Base-by-base conservation (phyloP, 53 echinoderm and acorn worm genomes). In the Holothuria scabra region DNA sequence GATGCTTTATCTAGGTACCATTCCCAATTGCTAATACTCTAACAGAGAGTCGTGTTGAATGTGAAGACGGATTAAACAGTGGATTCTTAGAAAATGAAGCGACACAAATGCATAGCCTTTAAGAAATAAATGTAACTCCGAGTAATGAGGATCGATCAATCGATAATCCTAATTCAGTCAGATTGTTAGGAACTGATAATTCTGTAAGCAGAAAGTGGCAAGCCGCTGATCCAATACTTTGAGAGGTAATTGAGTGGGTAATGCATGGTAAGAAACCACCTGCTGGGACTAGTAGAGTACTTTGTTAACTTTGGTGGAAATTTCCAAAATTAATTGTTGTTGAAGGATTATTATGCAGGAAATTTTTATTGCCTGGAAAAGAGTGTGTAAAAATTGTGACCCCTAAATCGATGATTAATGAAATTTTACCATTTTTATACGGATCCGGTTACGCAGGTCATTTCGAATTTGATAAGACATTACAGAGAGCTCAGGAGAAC, bases 1-100 rank as follows among this genome's bases (percentile, higher is more conserved):
- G 91, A 91, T 65, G 84, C 92, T 8, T 55, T 95, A 12, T 88
- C 95, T 0, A 85, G 92, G 1, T 56, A n/a, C n/a, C n/a, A n/a
- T n/a, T 9, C 92, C 92, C 4, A 3, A 68, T 8, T 12, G 12
- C 48, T 1, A 48, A 10, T 1, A 48, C 48, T 5, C 4, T 48
- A 12, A 48, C 1, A 48, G n/a, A n/a, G n/a, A n/a, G n/a, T n/a
- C n/a, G n/a, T n/a, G n/a, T n/a, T n/a, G n/a, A n/a, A n/a, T n/a
- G n/a, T n/a, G n/a, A n/a, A n/a, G n/a, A n/a, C n/a, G n/a, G n/a
- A n/a, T n/a, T n/a, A n/a, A n/a, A n/a, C n/a, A n/a, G n/a, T n/a
- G n/a, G n/a, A n/a, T n/a, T n/a, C n/a, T n/a, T n/a, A n/a, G n/a
- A n/a, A n/a, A n/a, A n/a, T n/a, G n/a, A n/a, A n/a, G n/a, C n/a